A percentile compares a stretch with the other conserved stretches of the same genome.
Evolutionary conservation across 1,140 invertebrate genomes (phyloP).

Genomic region (Drosophila ohnishii): DNA sequence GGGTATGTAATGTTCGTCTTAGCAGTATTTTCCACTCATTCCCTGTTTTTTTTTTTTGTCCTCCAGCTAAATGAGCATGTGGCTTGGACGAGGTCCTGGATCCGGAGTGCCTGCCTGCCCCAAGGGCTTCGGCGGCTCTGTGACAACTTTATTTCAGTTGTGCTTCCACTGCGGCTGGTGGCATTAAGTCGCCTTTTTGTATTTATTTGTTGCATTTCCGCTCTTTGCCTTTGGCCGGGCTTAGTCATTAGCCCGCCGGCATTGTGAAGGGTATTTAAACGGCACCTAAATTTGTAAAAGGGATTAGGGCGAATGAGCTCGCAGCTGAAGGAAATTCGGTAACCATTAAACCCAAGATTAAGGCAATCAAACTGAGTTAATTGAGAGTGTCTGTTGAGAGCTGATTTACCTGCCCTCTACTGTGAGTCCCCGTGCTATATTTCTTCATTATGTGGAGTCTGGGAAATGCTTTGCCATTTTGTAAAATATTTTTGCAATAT

Average conservation of each 20-base stretch:
- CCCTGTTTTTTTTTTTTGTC: conserved; percentile 18
- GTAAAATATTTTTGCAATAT: conserved; percentile 45
- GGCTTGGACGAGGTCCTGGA: conserved; percentile 34
- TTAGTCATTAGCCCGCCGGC: conserved; percentile 66
- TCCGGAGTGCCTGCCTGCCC: conserved; percentile 17
- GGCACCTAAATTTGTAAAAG: conserved; percentile 50
- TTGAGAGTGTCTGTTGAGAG: conserved; percentile 14
- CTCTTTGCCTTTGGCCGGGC: conserved; percentile 43
- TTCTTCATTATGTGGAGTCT: conserved; percentile 12
- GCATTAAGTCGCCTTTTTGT: conserved; percentile 66
- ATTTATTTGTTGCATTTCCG: conserved; percentile 78
- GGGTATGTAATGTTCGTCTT: background rate
- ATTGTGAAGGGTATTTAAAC: conserved; percentile 56
- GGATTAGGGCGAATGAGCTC: conserved; percentile 28
- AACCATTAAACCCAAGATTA: conserved; percentile 15
- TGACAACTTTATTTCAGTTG: conserved; percentile 75
- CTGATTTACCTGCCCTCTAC: conserved; percentile 3
- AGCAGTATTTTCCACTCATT: background rate
- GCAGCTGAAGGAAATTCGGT: conserved; percentile 21
- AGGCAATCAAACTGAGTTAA: conserved; percentile 32
- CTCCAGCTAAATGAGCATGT: conserved; percentile 71
- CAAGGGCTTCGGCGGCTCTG: conserved; percentile 43
- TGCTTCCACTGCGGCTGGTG: conserved; percentile 39
- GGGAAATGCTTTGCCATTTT: conserved; percentile 15
- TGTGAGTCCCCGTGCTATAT: too few species aligned